Evolutionary conservation across 2,888 invertebrate genomes (phyloP), one percentile per base, ranked within the genome.

Genomic region (Elaeidobius kamerunicus): DNA sequence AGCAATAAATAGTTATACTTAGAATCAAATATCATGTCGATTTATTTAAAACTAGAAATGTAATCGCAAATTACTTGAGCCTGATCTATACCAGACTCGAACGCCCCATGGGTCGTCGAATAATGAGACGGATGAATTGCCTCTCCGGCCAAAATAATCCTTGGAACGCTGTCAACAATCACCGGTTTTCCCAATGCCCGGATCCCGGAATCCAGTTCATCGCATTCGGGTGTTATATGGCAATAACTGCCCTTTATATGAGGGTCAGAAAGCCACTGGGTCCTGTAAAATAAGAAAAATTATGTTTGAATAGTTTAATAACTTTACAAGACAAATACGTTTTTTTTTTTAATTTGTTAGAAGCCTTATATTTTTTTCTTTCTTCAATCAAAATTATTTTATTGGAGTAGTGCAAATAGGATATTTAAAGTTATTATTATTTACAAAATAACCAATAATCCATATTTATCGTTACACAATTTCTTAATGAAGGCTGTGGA

Each of bases 21-120:
- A n/a, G n/a, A n/a, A n/a, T n/a, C n/a, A n/a, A n/a, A n/a, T n/a
- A n/a, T n/a, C n/a, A n/a, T n/a, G n/a, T n/a, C n/a, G n/a, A n/a
- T n/a, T 44, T 20, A 44, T 19, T 44, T 35, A 2, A n/a, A 15
- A 28, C 14, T 14, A 5, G 12, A 7, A 7, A 48, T 30, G 30
- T 32, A 55, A 32, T 52, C 43, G 40, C 35, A 30, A 15, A 56
- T 28, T 30, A 66, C 63, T 59, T 71, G 58, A 3, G 81, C 79
- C 68, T 81, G 82, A 38, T 69, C 67, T 52, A 74, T 68, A 6
- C 83, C 83, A 3, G 79, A 78, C 55, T 80, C 78, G 61, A 75
- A 82, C 30, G 85, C 85, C 5, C 85, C 85, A 64, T 85, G 84
- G 9, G 81, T 79, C 4, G 85, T 84, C 1, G 84, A 84, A 66